Percentiles rank a stretch among this genome's conserved stretches.
Evolutionary conservation across 2,888 invertebrate genomes (phyloP).

Genomic region (Phyto melanocephala): DNA sequence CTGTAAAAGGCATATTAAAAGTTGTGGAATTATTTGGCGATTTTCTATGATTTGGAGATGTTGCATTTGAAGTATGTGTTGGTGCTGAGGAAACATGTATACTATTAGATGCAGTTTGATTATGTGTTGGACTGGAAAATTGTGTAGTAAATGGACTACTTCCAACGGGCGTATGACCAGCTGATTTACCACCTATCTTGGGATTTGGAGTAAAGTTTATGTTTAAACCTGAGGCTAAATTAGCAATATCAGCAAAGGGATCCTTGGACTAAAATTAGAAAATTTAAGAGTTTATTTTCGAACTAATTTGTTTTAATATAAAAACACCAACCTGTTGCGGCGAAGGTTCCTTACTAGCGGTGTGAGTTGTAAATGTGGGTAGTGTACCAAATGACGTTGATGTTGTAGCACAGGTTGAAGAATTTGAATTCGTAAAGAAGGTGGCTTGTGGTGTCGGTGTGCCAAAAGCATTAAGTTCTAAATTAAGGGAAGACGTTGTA

Average conservation of each 20-base stretch:
- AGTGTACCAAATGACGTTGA: slow-evolving; percentile 67
- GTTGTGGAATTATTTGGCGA: slow-evolving; percentile 65
- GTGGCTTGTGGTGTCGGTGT: slow-evolving; percentile 66
- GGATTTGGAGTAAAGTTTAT: slow-evolving; percentile 77
- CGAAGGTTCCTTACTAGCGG: slow-evolving; percentile 78
- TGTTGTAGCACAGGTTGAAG: slow-evolving; percentile 33
- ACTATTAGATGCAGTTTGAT: slow-evolving; percentile 55
- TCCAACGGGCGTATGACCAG: slow-evolving; percentile 74
- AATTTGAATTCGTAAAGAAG: slow-evolving; percentile 53
- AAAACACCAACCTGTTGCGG: slow-evolving; percentile 79
- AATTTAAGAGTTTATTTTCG: not conserved
- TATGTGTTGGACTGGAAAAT: slow-evolving; percentile 78
- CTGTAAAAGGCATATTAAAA: slow-evolving; percentile 34
- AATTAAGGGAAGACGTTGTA: slow-evolving; percentile 66
- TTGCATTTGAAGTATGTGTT: slow-evolving; percentile 76
- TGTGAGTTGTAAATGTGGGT: slow-evolving; percentile 69
- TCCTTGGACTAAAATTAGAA: slow-evolving; percentile 79
- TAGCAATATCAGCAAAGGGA: slow-evolving; percentile 87
- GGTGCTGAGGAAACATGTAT: slow-evolving; percentile 73
- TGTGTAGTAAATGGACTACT: slow-evolving; percentile 77
- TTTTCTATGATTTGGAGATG: slow-evolving; percentile 74
- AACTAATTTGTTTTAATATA: not conserved
- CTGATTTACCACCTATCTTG: slow-evolving; percentile 73
- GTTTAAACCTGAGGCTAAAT: slow-evolving; percentile 77
- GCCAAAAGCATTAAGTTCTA: slow-evolving; percentile 70